Evolutionary conservation across 2,888 invertebrate genomes (phyloP).

Genomic region (Celastrina argiolus): DNA sequence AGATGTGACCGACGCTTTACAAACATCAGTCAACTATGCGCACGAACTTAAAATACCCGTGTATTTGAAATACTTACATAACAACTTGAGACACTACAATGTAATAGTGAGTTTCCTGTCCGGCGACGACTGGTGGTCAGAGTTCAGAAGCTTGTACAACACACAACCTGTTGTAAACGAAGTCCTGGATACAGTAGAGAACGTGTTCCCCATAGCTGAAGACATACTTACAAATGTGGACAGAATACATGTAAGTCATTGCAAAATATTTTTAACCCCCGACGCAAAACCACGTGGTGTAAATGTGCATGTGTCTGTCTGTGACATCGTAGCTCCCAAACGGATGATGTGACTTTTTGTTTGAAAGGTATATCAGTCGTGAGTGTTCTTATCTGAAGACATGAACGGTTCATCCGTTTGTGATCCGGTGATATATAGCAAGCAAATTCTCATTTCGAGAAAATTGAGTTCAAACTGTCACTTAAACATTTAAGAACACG

Average conservation of each 20-base stretch:
- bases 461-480: no score
- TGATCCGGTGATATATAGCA: no score
- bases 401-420: no score
- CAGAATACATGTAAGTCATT: conserved; percentile 61
- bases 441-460: no score
- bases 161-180: conserved; percentile 46
- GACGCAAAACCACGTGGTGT: no score
- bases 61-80: conserved; percentile 63
- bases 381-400: no score
- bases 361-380: no score
- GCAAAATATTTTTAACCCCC: background rate
- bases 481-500: no score
- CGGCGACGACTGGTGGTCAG: conserved; percentile 64
- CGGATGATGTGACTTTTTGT: no score
- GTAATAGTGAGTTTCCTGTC: conserved; percentile 56
- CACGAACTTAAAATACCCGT: conserved; percentile 58
- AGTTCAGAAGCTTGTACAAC: conserved; percentile 48
- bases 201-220: conserved; percentile 53
- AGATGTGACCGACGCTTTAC: conserved; percentile 45
- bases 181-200: conserved; percentile 56
- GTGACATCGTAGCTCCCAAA: no score
- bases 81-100: conserved; percentile 53
- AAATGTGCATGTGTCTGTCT: no score
- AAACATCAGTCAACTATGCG: conserved; percentile 50
- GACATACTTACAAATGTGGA: conserved; percentile 61